Evolutionary conservation across 2,113 vertebrate genomes (phyloP).

Genomic region (Progne subis): DNA sequence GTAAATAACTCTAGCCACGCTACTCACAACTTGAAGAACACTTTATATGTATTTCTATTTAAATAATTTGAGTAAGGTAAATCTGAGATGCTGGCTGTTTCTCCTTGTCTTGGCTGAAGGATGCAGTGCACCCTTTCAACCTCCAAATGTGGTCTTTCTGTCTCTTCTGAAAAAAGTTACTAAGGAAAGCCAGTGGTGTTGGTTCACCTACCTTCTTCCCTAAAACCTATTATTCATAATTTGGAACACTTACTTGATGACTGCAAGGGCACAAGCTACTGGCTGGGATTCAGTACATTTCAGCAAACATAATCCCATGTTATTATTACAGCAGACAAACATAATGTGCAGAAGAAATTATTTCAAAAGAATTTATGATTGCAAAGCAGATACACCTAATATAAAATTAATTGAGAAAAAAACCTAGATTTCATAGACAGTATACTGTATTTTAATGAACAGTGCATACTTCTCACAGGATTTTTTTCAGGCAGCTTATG

Average conservation of each 20-base stretch:
- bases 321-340: background rate
- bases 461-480: background rate
- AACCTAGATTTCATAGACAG: background rate
- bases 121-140: background rate
- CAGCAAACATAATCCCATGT: background rate
- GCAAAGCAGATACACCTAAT: background rate
- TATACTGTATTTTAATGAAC: background rate
- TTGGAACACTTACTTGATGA: background rate
- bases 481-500: background rate
- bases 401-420: background rate
- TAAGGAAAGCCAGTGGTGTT: background rate
- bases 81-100: background rate
- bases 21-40: constrained; percentile 27
- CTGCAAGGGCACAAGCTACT: background rate
- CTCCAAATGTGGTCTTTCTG: background rate
- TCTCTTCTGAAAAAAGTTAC: background rate
- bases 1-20: constrained; percentile 39
- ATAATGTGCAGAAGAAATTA: background rate
- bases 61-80: background rate
- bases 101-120: background rate
- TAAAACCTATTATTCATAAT: background rate
- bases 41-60: constrained; percentile 28
- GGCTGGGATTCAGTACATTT: background rate
- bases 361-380: background rate
- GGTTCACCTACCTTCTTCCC: background rate